These are phyloP conservation scores for Actinopyga echinites DNA, from an alignment of 53 echinoderm and acorn worm genomes.

Conservation along the genomic window DNA sequence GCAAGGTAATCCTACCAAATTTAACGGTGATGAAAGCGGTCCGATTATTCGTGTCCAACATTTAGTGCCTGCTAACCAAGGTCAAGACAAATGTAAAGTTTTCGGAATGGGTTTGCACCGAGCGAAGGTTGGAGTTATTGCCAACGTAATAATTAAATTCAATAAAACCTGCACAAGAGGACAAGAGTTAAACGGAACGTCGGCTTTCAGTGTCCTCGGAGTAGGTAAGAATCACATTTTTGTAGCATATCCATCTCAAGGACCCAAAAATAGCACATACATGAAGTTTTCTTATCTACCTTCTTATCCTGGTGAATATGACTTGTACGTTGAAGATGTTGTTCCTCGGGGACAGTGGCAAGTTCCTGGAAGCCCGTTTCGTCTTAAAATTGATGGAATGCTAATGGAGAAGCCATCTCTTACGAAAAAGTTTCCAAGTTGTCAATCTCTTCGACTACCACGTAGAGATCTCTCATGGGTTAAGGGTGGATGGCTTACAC, in stretches of 20 bases:
- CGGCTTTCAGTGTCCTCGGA: constrained; percentile 5
- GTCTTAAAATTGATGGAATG: not conserved
- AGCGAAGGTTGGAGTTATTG: not conserved
- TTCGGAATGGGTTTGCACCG: not conserved
- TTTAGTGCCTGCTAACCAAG: no score
- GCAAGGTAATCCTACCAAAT: no score
- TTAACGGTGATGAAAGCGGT: no score
- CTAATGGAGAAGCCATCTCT: no score
- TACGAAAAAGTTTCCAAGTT: not conserved
- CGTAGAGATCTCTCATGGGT: not conserved
- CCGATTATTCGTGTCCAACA: no score
- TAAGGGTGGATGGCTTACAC: not conserved
- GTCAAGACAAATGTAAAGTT: not conserved
- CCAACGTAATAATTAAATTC: not conserved
- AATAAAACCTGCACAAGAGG: not conserved
- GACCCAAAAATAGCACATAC: not conserved
- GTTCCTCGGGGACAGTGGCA: not conserved
- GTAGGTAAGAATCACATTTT: constrained; percentile 16
- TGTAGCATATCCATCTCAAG: not conserved
- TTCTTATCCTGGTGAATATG: constrained; percentile 3
- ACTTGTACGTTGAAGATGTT: constrained; percentile 1
- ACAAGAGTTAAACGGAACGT: not conserved
- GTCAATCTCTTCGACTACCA: not conserved
- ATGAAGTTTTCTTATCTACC: not conserved
- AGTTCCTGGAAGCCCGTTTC: not conserved